Percentiles rank a stretch among this genome's conserved stretches.
phyloP scores from a whole-genome alignment of 2,113 vertebrate species.

The Acanthochromis polyacanthus region DNA sequence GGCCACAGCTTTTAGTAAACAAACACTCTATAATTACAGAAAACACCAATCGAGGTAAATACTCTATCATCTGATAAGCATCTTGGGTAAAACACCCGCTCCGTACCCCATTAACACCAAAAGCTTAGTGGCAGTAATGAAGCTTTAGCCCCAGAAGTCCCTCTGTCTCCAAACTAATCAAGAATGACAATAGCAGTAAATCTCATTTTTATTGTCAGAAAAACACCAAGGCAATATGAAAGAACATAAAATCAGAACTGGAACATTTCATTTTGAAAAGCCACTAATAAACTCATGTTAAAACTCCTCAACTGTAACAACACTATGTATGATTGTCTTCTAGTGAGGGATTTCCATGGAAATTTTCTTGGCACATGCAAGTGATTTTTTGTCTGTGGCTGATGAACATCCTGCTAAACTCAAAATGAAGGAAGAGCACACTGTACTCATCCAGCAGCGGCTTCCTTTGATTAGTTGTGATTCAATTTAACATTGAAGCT shows the following conservation, averaged over 20 bases:
- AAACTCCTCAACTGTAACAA: conserved; percentile 1
- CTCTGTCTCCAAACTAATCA: conserved; percentile 56
- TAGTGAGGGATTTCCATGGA: conserved; percentile 26
- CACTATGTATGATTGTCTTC: neutral
- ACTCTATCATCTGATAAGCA: conserved; percentile 80
- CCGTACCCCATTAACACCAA: conserved; percentile 45
- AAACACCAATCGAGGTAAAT: conserved; percentile 78
- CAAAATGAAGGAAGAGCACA: conserved; percentile 21
- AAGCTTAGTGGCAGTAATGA: conserved; percentile 55
- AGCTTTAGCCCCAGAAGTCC: conserved; percentile 58
- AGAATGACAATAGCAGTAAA: conserved; percentile 64
- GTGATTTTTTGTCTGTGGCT: conserved; percentile 24
- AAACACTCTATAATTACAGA: conserved; percentile 80
- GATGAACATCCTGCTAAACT: conserved; percentile 56
- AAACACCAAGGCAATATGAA: conserved; percentile 24
- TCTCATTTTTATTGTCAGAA: conserved; percentile 30
- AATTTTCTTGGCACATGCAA: neutral
- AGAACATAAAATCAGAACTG: neutral
- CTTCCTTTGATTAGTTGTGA: conserved; percentile 31
- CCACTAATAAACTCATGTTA: neutral
- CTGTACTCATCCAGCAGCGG: conserved; percentile 1
- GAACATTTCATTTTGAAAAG: neutral
- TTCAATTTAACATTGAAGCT: conserved; percentile 17
- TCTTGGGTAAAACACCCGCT: conserved; percentile 60
- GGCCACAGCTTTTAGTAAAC: conserved; percentile 67